A percentile compares a stretch with the other conserved stretches of the same genome.
These are phyloP conservation scores for Alfaro cultratus DNA, from an alignment of 2,797 vertebrate genomes.

Conservation along the genomic window DNA sequence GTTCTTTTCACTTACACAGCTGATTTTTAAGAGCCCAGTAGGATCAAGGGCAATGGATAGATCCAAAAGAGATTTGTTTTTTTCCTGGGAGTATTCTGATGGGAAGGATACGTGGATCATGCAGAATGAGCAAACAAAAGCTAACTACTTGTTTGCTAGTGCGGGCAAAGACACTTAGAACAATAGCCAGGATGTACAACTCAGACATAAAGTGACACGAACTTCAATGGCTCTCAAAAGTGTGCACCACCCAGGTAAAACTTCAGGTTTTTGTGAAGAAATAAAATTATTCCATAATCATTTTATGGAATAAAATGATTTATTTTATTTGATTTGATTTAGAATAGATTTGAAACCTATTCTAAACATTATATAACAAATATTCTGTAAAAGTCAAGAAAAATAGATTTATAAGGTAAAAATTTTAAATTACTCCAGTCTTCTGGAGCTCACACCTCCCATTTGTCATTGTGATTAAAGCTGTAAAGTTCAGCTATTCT, in stretches of 20 bases:
- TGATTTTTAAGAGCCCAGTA: not conserved
- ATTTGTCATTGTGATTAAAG: not conserved
- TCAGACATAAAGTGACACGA: not conserved
- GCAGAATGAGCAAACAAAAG: not conserved
- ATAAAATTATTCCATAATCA: not conserved
- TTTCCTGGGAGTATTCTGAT: not conserved
- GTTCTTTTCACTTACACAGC: conserved; percentile 31
- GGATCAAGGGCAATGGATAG: conserved; percentile 19
- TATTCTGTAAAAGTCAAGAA: not conserved
- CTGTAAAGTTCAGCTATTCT: not conserved
- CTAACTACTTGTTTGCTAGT: not conserved
- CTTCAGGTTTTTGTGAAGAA: not conserved
- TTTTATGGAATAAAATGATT: too few relatives aligned
- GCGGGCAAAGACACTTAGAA: not conserved
- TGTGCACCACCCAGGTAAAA: not conserved
- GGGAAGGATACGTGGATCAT: not conserved
- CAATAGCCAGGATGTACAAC: not conserved
- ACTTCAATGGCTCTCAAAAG: not conserved
- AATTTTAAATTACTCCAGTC: not conserved
- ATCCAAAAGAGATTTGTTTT: conserved; percentile 38
- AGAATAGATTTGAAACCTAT: too few relatives aligned
- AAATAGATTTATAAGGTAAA: not conserved
- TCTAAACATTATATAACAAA: not conserved
- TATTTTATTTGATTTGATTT: too few relatives aligned
- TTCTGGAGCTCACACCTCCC: not conserved